These are phyloP conservation scores for Diplazon laetatorius DNA, from an alignment of 2,888 invertebrate species.

Conservation along the genomic window DNA sequence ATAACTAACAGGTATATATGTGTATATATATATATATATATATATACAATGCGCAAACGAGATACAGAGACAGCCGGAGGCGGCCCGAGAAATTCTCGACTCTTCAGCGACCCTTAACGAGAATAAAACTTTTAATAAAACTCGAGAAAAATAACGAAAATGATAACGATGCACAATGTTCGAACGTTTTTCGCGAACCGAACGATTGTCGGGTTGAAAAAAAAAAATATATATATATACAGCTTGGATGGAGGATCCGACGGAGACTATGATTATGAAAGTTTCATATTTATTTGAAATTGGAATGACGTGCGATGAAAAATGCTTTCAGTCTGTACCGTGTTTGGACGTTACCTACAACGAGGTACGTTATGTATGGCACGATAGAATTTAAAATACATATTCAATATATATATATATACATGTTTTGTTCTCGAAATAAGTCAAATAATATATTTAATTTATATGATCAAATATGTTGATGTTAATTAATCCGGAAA, in stretches of 20 bases:
- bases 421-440: no score
- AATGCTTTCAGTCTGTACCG: neutral
- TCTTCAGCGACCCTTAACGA: conserved; percentile 6
- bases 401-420: no score
- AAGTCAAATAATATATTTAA: no score
- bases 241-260: neutral
- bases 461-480: no score
- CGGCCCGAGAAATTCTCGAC: conserved; percentile 15
- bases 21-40: no score
- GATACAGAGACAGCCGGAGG: conserved; percentile 9
- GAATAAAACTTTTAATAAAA: conserved; percentile 21
- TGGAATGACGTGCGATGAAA: neutral
- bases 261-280: neutral
- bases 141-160: conserved; percentile 5
- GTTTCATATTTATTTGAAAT: neutral
- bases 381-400: neutral
- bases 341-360: neutral
- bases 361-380: neutral
- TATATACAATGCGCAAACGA: conserved; percentile 40
- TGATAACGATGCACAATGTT: conserved; percentile 19
- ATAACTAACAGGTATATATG: conserved; percentile 43
- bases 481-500: no score
- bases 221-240: no score
- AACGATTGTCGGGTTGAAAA: neutral
- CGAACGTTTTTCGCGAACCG: neutral